Evolutionary conservation across 2,888 invertebrate genomes (phyloP).

Genomic region (Nemoura dubitans): DNA sequence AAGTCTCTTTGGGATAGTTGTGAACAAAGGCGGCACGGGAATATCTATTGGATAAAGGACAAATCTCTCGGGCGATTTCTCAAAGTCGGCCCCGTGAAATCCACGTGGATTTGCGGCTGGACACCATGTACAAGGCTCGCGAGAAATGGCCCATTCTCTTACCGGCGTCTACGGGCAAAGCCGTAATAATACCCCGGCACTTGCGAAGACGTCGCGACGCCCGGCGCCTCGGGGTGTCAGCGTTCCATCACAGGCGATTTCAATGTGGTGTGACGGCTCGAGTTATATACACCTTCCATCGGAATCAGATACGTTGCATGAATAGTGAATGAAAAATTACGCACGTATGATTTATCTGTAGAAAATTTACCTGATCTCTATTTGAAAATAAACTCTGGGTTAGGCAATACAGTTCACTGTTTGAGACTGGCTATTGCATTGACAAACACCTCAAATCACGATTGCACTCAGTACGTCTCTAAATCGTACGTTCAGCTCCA

Average conservation of each 20-base stretch:
- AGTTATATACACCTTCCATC: too few species aligned
- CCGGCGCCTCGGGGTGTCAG: neutral
- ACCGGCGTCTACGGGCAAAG: neutral
- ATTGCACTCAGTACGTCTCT: too few species aligned
- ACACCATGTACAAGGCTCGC: constrained; percentile 13
- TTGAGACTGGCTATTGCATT: too few species aligned
- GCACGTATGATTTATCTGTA: too few species aligned
- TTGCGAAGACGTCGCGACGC: neutral
- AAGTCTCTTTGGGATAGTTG: constrained; percentile 27
- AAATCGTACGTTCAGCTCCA: too few species aligned
- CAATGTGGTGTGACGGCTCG: neutral
- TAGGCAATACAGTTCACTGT: too few species aligned
- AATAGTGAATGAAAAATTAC: too few species aligned
- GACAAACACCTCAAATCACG: too few species aligned
- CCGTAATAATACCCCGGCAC: neutral
- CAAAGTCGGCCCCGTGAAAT: constrained; percentile 17
- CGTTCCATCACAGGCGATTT: neutral
- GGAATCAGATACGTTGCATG: too few species aligned
- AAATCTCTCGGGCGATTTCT: constrained; percentile 39
- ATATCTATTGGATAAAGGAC: constrained; percentile 40
- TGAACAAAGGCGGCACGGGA: neutral
- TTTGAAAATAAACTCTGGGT: too few species aligned
- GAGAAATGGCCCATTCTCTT: constrained; percentile 21
- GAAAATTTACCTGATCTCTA: too few species aligned
- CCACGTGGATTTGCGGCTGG: constrained; percentile 34